Evolutionary conservation across 2,113 vertebrate genomes (phyloP).

Genomic region (Boleophthalmus pectinirostris): DNA sequence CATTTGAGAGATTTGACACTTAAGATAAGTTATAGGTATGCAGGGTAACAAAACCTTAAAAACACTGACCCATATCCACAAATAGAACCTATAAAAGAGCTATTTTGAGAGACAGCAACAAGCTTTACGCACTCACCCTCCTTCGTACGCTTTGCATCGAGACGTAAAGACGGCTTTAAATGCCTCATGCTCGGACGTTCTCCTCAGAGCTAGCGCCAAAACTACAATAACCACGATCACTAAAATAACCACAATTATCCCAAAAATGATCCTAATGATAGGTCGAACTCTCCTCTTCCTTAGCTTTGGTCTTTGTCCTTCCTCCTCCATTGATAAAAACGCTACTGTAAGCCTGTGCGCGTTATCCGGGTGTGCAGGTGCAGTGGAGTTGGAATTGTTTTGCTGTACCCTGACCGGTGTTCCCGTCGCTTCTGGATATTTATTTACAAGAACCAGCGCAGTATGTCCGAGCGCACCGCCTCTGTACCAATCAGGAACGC

Average conservation of each 20-base stretch:
- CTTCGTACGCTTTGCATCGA: slow-evolving; percentile 30
- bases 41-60: background rate
- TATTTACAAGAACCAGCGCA: slow-evolving; percentile 18
- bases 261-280: rapidly evolving
- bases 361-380: background rate
- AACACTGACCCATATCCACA: background rate
- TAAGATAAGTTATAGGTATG: too few species aligned
- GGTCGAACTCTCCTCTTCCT: background rate
- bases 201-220: background rate
- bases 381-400: background rate
- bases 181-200: rapidly evolving
- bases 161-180: background rate
- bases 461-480: background rate
- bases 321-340: slow-evolving; percentile 10
- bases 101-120: background rate
- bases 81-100: background rate
- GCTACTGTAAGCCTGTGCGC: background rate
- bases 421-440: background rate
- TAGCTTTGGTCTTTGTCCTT: rapidly evolving
- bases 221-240: background rate
- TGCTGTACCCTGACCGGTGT: background rate
- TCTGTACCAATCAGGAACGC: slow-evolving; percentile 12
- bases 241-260: background rate
- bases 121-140: slow-evolving; percentile 17
- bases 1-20: too few species aligned